Conservation (phyloP, 1,140 invertebrate species). For the Leptinotarsa defecta region DNA sequence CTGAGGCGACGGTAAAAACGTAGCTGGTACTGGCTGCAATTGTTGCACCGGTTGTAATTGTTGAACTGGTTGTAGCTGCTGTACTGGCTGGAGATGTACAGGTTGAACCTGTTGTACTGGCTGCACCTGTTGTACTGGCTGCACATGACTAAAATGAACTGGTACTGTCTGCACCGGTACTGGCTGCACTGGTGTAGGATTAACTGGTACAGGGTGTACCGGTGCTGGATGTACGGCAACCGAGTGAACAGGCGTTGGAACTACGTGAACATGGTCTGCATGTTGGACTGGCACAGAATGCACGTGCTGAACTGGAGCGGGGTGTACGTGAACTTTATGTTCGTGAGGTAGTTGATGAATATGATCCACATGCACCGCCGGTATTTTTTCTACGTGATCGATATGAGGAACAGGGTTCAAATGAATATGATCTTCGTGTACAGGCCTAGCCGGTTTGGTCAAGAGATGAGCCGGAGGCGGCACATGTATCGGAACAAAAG, state of each 20-base stretch:
- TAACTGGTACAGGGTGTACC: conserved; percentile 6
- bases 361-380: conserved; percentile 35
- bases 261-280: conserved; percentile 32
- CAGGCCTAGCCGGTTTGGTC: conserved; percentile 30
- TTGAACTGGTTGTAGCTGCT: conserved; percentile 5
- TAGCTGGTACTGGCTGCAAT: conserved; percentile 21
- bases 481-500: conserved; percentile 26
- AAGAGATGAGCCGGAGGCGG: conserved; percentile 18
- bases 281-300: conserved; percentile 28
- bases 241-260: background rate
- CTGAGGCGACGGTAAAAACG: conserved; percentile 36
- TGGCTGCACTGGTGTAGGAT: background rate
- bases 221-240: conserved; percentile 7
- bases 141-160: conserved; percentile 22
- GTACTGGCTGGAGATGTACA: conserved; percentile 15
- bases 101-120: conserved; percentile 23
- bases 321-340: conserved; percentile 33
- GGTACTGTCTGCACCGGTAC: conserved; percentile 28
- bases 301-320: background rate
- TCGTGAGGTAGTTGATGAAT: conserved; percentile 30
- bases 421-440: conserved; percentile 37
- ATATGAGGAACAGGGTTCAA: conserved; percentile 33
- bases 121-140: conserved; percentile 11
- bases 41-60: conserved; percentile 21
- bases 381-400: conserved; percentile 27